Conservation (phyloP, 2,888 invertebrate species). For the Andrena bucephala region DNA sequence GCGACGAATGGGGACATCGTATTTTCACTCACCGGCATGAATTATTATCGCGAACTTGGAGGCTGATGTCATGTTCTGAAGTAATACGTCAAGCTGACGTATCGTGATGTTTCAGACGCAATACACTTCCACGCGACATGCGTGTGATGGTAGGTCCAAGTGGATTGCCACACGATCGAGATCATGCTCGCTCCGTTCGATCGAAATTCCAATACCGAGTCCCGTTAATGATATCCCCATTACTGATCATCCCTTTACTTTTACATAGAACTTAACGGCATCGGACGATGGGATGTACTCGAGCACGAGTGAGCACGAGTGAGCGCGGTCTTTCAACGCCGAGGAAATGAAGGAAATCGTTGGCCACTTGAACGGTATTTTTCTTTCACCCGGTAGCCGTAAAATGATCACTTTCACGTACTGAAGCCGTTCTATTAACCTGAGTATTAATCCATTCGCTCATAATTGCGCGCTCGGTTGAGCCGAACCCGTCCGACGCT, state of each 20-base stretch:
- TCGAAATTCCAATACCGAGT: conserved; percentile 1
- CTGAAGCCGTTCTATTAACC: background rate
- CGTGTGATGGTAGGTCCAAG: conserved; percentile 56
- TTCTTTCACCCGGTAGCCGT: background rate
- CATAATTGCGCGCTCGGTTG: conserved; percentile 15
- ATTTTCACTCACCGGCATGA: conserved; percentile 12
- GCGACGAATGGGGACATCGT: background rate
- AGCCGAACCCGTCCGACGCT: conserved; percentile 1
- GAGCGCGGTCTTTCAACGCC: background rate
- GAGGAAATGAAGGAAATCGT: background rate
- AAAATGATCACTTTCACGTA: conserved; percentile 14
- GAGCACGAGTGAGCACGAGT: no score
- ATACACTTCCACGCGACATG: conserved; percentile 45
- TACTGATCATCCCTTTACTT: background rate
- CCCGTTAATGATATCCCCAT: background rate
- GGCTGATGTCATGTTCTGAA: conserved; percentile 48
- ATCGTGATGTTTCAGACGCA: conserved; percentile 50
- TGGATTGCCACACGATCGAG: conserved; percentile 45
- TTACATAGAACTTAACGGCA: background rate
- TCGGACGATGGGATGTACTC: background rate
- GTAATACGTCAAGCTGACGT: conserved; percentile 63
- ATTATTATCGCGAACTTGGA: conserved; percentile 34
- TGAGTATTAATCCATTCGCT: conserved; percentile 10
- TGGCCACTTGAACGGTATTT: background rate
- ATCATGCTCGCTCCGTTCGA: background rate